Percentiles rank a stretch among this genome's conserved stretches.
Conservation (phyloP, 2,888 invertebrate genomes). For the Trichopoda pennipes region DNA sequence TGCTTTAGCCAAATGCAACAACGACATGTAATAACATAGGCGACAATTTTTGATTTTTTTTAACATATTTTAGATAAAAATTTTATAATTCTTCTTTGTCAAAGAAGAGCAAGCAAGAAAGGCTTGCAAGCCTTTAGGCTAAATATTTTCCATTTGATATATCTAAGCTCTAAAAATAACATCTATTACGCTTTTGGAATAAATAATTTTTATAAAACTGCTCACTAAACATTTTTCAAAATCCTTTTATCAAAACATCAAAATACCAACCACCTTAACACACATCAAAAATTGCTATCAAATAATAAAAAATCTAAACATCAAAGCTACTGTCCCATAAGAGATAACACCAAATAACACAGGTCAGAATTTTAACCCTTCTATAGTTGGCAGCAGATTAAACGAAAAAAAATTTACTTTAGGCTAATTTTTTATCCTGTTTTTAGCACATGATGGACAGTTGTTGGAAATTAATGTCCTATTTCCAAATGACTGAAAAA, state of each 20-base stretch:
- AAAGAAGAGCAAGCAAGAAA: background rate
- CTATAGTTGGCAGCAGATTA: background rate
- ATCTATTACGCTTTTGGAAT: slow-evolving; percentile 46
- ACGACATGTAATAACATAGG: background rate
- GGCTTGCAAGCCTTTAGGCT: background rate
- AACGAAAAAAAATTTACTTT: slow-evolving; percentile 1
- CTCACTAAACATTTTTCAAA: background rate
- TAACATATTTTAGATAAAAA: slow-evolving; percentile 20
- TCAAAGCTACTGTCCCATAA: too few species aligned
- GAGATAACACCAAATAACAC: background rate
- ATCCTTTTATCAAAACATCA: slow-evolving; percentile 8
- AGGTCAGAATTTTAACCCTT: slow-evolving; percentile 36
- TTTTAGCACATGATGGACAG: slow-evolving; percentile 51
- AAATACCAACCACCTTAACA: slow-evolving; percentile 18
- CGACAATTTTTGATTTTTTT: slow-evolving; percentile 2
- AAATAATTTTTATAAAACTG: slow-evolving; percentile 31
- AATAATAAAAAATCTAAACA: slow-evolving; percentile 31
- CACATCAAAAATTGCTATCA: slow-evolving; percentile 13
- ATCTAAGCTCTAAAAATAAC: slow-evolving; percentile 4
- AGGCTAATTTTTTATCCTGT: background rate
- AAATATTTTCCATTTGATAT: slow-evolving; percentile 25
- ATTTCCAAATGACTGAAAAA: slow-evolving; percentile 14
- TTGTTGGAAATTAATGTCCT: slow-evolving; percentile 55
- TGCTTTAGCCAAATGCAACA: background rate
- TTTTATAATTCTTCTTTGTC: background rate